Evolutionary conservation across 2,113 vertebrate genomes (phyloP).

Genomic region (Laterallus jamaicensis): DNA sequence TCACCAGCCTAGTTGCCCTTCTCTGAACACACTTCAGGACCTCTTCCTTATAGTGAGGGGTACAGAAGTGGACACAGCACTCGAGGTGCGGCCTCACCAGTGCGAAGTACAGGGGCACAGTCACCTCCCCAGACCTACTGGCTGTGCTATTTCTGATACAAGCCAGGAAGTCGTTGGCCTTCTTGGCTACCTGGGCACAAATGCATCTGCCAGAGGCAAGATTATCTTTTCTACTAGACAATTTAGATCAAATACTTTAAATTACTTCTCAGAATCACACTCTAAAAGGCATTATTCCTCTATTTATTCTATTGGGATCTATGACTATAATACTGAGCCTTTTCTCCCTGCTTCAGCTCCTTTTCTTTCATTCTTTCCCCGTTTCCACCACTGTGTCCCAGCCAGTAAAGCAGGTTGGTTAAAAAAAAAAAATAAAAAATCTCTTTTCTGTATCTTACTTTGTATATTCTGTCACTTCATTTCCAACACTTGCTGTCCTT

Average conservation of each 20-base stretch:
- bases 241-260: background rate
- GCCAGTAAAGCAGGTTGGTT: background rate
- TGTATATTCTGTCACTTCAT: background rate
- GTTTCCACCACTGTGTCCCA: background rate
- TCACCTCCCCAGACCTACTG: no score
- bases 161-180: no score
- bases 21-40: no score
- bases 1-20: no score
- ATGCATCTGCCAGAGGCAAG: accelerated
- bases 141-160: no score
- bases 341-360: background rate
- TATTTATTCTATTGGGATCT: background rate
- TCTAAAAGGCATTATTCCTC: background rate
- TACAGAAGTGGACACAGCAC: no score
- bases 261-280: background rate
- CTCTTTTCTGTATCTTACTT: background rate
- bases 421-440: background rate
- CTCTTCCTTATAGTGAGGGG: no score
- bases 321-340: background rate
- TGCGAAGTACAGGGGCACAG: no score
- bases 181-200: no score
- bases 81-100: no score
- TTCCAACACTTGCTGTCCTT: background rate
- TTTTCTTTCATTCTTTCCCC: background rate
- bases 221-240: background rate